Conservation (phyloP, 2,888 invertebrate species). For the Neria commutata region DNA sequence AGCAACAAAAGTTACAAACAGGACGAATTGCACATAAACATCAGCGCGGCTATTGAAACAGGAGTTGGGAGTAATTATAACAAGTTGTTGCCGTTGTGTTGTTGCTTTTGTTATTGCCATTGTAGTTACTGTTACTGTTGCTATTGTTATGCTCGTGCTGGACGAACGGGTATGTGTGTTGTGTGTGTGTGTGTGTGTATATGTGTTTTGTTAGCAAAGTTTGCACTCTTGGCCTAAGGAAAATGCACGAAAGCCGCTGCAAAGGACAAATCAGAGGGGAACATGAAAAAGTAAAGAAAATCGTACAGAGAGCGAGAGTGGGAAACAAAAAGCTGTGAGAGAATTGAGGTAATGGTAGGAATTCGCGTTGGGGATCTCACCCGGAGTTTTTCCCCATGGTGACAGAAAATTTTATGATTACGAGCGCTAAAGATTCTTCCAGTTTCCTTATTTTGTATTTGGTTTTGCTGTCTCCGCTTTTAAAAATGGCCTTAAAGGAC, state of each 20-base stretch:
- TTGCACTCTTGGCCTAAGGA: background rate
- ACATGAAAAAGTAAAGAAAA: background rate
- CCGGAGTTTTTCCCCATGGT: slow-evolving; percentile 20
- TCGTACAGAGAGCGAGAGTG: background rate
- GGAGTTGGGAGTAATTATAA: slow-evolving; percentile 45
- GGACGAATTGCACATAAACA: slow-evolving; percentile 48
- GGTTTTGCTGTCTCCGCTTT: slow-evolving; percentile 9
- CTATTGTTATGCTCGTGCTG: slow-evolving; percentile 15
- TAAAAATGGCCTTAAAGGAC: background rate
- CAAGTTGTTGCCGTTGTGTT: slow-evolving; percentile 39
- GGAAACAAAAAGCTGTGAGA: background rate
- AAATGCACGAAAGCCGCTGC: background rate
- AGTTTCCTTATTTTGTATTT: slow-evolving; percentile 11
- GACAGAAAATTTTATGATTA: slow-evolving; percentile 52
- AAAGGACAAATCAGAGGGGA: background rate
- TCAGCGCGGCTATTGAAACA: slow-evolving; percentile 37
- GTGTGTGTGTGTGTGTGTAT: slow-evolving; percentile 23
- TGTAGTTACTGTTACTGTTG: slow-evolving; percentile 14
- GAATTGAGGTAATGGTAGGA: background rate
- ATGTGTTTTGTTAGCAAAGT: slow-evolving; percentile 10
- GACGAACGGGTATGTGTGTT: slow-evolving; percentile 12
- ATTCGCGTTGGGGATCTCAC: too few species aligned
- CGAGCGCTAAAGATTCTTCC: slow-evolving; percentile 30
- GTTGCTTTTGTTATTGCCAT: slow-evolving; percentile 17
- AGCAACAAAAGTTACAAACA: slow-evolving; percentile 37